Evolutionary conservation across 2,888 invertebrate genomes (phyloP).

Genomic region (Apamea monoglypha): DNA sequence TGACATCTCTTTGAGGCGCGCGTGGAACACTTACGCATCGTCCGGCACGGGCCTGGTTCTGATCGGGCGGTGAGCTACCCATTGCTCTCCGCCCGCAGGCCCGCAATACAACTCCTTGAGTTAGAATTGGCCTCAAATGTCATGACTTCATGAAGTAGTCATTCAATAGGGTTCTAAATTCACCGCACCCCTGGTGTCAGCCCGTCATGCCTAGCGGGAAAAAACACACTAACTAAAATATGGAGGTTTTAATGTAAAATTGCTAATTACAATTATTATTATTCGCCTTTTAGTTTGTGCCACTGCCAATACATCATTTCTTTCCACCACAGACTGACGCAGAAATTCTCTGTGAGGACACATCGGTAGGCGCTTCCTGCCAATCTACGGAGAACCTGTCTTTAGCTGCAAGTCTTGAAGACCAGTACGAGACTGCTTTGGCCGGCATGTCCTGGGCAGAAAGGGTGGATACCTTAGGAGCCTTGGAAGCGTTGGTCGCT

Average conservation of each 20-base stretch:
- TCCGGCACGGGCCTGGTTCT: too few relatives aligned
- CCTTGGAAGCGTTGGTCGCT: constrained; percentile 94
- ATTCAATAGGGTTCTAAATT: too few relatives aligned
- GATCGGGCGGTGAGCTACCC: too few relatives aligned
- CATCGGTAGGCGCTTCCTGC: constrained; percentile 64
- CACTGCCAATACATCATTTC: background rate
- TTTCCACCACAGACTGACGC: constrained; percentile 89
- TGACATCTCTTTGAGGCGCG: too few relatives aligned
- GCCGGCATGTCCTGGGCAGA: constrained; percentile 96
- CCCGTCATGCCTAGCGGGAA: background rate
- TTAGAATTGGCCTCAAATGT: too few relatives aligned
- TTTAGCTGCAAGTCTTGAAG: constrained; percentile 88
- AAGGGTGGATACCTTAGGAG: constrained; percentile 94
- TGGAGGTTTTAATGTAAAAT: background rate
- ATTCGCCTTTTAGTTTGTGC: background rate
- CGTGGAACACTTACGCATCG: too few relatives aligned
- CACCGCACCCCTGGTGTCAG: background rate
- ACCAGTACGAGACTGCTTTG: constrained; percentile 92
- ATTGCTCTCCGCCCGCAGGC: too few relatives aligned
- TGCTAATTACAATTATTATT: background rate
- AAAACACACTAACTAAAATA: background rate
- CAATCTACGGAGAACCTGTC: constrained; percentile 72
- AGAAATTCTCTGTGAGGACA: constrained; percentile 90
- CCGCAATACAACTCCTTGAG: too few relatives aligned
- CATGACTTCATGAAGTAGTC: too few relatives aligned